Conservation (phyloP, 2,113 vertebrate species). For the Nicator chloris region DNA sequence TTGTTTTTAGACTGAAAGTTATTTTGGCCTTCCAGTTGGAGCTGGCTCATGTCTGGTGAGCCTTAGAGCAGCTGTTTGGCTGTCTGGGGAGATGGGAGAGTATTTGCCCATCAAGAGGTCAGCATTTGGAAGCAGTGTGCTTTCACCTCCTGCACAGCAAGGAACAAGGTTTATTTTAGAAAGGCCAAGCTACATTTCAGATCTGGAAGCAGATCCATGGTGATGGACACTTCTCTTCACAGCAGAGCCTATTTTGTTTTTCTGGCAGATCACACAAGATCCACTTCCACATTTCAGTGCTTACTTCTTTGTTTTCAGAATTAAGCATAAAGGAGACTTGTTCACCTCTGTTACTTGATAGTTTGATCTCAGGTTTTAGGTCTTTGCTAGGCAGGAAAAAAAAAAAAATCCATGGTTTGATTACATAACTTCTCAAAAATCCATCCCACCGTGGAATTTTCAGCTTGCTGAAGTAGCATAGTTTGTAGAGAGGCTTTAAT, state of each 20-base stretch:
- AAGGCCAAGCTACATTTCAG: not conserved
- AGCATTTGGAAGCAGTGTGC: not conserved
- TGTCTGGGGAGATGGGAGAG: not conserved
- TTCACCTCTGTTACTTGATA: not conserved
- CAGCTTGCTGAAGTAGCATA: not conserved
- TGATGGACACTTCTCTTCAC: constrained; percentile 20
- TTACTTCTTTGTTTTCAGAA: not conserved
- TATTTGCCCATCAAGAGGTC: not conserved
- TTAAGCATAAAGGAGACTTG: not conserved
- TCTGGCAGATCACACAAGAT: not conserved
- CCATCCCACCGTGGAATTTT: constrained; percentile 3
- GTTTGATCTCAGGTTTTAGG: not conserved
- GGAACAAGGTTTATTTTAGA: not conserved
- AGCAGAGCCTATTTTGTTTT: not conserved
- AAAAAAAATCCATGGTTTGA: not conserved
- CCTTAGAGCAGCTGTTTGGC: constrained; percentile 5
- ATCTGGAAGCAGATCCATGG: constrained; percentile 42
- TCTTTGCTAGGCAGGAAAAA: not conserved
- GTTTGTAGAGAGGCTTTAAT: not conserved
- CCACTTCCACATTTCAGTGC: constrained; percentile 6
- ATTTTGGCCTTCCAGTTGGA: constrained; percentile 20
- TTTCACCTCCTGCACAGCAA: not conserved
- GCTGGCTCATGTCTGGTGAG: not conserved
- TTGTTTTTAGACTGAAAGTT: not conserved
- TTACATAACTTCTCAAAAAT: not conserved